phyloP scores from a whole-genome alignment of 2,113 vertebrate species.

The Carassius auratus region DNA sequence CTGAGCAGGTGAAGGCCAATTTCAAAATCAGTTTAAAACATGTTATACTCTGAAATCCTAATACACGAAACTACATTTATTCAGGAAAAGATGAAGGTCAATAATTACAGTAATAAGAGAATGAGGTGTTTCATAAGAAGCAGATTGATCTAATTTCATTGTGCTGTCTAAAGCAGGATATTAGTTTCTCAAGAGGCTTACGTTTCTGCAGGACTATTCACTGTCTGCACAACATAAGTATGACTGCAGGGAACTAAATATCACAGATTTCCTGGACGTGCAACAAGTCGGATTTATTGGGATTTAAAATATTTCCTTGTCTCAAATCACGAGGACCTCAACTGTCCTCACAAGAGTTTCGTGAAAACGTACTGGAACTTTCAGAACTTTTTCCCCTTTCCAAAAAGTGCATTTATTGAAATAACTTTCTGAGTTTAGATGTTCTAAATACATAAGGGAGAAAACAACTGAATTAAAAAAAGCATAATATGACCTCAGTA shows the following conservation, averaged over 20 bases:
- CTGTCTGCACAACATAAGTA: background rate
- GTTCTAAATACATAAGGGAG: no score
- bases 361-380: background rate
- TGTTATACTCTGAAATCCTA: background rate
- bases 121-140: background rate
- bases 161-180: background rate
- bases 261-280: background rate
- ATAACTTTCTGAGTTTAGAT: no score
- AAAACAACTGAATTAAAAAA: no score
- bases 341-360: background rate
- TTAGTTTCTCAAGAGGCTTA: background rate
- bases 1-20: background rate
- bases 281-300: background rate
- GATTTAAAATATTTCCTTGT: background rate
- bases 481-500: no score
- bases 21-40: background rate
- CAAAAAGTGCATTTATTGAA: no score
- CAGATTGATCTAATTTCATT: background rate
- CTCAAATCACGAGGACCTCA: background rate
- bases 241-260: background rate
- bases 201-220: background rate
- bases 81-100: background rate
- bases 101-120: background rate
- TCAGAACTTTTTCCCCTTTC: no score
- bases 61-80: background rate